These are phyloP conservation scores for Creontiades dilutus DNA, from an alignment of 2,888 invertebrate species.

Conservation along the genomic window DNA sequence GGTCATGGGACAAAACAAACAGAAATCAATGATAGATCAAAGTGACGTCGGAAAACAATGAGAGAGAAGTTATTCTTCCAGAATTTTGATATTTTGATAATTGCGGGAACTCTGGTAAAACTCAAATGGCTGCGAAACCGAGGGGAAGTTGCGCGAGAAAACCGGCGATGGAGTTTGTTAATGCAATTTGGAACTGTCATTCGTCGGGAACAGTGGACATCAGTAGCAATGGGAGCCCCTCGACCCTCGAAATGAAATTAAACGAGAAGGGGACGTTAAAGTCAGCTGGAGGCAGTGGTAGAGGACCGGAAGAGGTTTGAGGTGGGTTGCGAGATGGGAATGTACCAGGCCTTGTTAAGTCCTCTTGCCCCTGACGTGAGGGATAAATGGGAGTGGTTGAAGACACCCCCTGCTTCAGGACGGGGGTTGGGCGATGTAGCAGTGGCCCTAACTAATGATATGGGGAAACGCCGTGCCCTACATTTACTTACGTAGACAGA, in stretches of 20 bases:
- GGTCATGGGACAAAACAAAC: too few relatives aligned
- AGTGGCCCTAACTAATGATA: conserved; percentile 50
- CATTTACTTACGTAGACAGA: conserved; percentile 27
- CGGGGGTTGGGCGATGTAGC: conserved; percentile 6
- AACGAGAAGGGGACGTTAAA: conserved; percentile 48
- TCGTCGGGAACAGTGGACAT: conserved; percentile 47
- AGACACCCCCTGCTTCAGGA: conserved; percentile 31
- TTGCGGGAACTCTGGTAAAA: too few relatives aligned
- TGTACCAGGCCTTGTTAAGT: conserved; percentile 53
- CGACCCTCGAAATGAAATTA: conserved; percentile 60
- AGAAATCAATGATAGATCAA: too few relatives aligned
- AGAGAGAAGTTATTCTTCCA: too few relatives aligned
- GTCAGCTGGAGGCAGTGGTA: conserved; percentile 6
- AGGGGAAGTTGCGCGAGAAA: background rate
- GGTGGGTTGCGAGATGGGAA: conserved; percentile 28
- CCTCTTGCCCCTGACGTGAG: conserved; percentile 50
- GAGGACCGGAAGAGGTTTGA: conserved; percentile 5
- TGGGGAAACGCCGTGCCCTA: background rate
- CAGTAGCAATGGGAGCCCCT: conserved; percentile 30
- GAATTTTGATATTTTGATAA: too few relatives aligned
- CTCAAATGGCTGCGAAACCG: background rate
- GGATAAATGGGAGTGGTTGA: conserved; percentile 56
- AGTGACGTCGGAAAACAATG: too few relatives aligned
- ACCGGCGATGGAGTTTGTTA: background rate
- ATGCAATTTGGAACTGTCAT: conserved; percentile 56